Evolutionary conservation across 2,888 invertebrate genomes (phyloP).

Genomic region (Pocota personata): DNA sequence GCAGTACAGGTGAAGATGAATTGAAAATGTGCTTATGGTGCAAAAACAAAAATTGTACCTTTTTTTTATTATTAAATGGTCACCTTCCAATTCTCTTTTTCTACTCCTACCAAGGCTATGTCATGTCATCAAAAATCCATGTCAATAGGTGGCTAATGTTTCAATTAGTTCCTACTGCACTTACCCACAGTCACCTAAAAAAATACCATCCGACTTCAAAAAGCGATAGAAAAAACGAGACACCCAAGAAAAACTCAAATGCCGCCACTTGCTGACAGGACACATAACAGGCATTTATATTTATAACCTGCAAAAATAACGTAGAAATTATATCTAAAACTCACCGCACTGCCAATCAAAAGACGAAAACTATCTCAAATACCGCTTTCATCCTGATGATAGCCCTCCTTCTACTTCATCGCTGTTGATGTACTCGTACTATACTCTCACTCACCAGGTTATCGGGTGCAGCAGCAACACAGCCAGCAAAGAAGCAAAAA

Average conservation of each 20-base stretch:
- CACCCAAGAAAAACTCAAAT: conserved; percentile 37
- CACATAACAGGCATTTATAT: conserved; percentile 54
- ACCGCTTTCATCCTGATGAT: conserved; percentile 63
- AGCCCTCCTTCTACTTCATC: conserved; percentile 29
- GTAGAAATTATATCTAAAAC: conserved; percentile 52
- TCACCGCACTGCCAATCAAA: conserved; percentile 74
- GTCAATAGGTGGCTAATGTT: conserved; percentile 55
- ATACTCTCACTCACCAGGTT: conserved; percentile 35
- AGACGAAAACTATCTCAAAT: conserved; percentile 65
- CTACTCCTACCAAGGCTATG: no score
- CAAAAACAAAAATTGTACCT: no score
- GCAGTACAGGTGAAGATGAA: no score
- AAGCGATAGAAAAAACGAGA: background rate
- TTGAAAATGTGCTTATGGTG: no score
- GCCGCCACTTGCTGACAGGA: conserved; percentile 69
- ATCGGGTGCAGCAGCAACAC: background rate
- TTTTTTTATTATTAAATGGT: no score
- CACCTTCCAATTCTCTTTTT: no score
- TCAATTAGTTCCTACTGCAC: conserved; percentile 65
- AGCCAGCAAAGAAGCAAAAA: conserved; percentile 14
- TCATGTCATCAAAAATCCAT: background rate
- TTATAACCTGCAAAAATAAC: conserved; percentile 65
- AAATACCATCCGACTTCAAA: conserved; percentile 6
- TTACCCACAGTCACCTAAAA: conserved; percentile 6
- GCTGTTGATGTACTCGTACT: conserved; percentile 67